These are phyloP conservation scores for Chloroclystis v-ata DNA, from an alignment of 2,888 invertebrate species.

Conservation along the genomic window DNA sequence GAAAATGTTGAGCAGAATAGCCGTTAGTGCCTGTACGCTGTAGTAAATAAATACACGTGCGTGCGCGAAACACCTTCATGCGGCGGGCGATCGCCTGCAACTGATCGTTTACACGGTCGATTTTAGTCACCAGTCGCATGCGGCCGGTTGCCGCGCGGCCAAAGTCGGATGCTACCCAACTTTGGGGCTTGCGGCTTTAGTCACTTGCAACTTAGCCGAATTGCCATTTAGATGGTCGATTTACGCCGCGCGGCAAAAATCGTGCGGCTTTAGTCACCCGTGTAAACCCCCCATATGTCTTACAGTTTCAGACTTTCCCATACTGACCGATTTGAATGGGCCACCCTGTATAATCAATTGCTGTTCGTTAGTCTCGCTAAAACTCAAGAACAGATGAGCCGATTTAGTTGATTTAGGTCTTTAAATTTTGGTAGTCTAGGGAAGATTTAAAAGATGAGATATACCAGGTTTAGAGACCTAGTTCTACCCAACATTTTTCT, in stretches of 20 bases:
- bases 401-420: too few species aligned
- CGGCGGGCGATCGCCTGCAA: constrained; percentile 27
- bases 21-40: constrained; percentile 27
- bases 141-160: constrained; percentile 38
- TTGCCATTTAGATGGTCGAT: constrained; percentile 8
- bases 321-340: too few species aligned
- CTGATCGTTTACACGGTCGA: constrained; percentile 27
- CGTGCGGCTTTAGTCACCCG: constrained; percentile 35
- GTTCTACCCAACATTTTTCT: too few species aligned
- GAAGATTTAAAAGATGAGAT: too few species aligned
- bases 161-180: constrained; percentile 43
- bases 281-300: constrained; percentile 19
- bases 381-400: too few species aligned
- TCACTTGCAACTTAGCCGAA: constrained; percentile 31
- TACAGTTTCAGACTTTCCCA: too few species aligned
- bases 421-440: too few species aligned
- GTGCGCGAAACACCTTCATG: constrained; percentile 27
- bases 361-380: too few species aligned
- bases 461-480: too few species aligned
- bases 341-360: too few species aligned
- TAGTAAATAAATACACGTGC: constrained; percentile 30
- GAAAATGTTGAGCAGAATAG: constrained; percentile 37
- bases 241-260: constrained; percentile 15
- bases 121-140: constrained; percentile 51
- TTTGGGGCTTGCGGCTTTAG: constrained; percentile 43